These are phyloP conservation scores for Onthophagus sagittarius DNA, from an alignment of 2,888 invertebrate species.

Conservation along the genomic window DNA sequence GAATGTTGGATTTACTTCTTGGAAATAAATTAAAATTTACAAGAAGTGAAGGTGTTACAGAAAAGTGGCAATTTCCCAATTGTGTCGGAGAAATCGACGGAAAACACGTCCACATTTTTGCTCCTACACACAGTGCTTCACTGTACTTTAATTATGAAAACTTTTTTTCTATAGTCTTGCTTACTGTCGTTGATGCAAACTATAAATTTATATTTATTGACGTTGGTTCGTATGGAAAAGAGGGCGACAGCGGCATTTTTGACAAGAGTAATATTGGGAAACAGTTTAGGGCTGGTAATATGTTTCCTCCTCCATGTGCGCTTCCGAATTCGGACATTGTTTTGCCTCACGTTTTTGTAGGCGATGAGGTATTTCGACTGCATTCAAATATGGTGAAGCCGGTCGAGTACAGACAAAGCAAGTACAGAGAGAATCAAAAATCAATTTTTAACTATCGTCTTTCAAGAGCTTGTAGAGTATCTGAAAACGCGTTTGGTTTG, in stretches of 20 bases:
- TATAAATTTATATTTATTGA: background rate
- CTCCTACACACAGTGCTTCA: too few relatives aligned
- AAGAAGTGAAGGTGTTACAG: constrained; percentile 1
- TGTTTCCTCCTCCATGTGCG: constrained; percentile 14
- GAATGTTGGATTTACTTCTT: background rate
- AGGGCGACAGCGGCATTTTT: constrained; percentile 11
- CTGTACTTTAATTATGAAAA: too few relatives aligned
- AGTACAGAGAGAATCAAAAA: background rate
- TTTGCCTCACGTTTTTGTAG: constrained; percentile 10
- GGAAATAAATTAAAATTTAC: background rate
- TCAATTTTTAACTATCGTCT: constrained; percentile 16
- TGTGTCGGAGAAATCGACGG: too few relatives aligned
- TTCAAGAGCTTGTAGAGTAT: too few relatives aligned
- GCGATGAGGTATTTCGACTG: constrained; percentile 18
- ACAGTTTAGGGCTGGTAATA: constrained; percentile 4
- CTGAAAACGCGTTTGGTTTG: too few relatives aligned
- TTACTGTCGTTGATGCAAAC: too few relatives aligned
- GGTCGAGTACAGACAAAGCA: background rate
- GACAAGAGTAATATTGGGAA: constrained; percentile 15
- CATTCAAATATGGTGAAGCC: constrained; percentile 13
- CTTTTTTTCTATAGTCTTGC: too few relatives aligned
- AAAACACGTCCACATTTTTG: constrained; percentile 7
- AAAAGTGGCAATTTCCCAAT: constrained; percentile 8
- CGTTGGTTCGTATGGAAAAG: constrained; percentile 17
- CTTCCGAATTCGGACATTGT: constrained; percentile 6